Percentiles rank a stretch among this genome's conserved stretches.
Conservation (phyloP, 1,140 invertebrate genomes). For the Anoplophora glabripennis region DNA sequence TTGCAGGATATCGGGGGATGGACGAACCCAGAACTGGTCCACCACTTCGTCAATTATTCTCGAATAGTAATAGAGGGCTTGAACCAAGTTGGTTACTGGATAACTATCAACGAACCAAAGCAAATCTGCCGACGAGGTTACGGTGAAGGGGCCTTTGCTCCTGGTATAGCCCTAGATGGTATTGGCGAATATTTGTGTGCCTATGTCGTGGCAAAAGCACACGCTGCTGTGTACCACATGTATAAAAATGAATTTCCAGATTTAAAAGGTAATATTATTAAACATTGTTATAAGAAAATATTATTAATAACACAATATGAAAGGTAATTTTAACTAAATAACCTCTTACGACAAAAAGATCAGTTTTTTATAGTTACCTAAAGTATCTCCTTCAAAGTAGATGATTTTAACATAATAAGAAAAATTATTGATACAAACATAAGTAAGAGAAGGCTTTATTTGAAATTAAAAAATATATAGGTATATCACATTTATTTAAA, state of each 20-base stretch:
- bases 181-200: conserved; percentile 56
- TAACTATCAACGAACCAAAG: conserved; percentile 54
- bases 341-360: no score
- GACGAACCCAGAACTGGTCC: conserved; percentile 35
- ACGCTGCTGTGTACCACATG: conserved; percentile 55
- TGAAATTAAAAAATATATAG: no score
- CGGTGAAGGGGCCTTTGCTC: neutral
- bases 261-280: conserved; percentile 8
- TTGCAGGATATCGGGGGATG: conserved; percentile 59
- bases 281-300: no score
- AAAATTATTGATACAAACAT: no score
- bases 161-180: conserved; percentile 38
- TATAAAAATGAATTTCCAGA: conserved; percentile 51
- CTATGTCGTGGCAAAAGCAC: conserved; percentile 54
- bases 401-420: no score
- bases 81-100: conserved; percentile 50
- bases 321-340: no score
- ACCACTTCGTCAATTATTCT: conserved; percentile 43
- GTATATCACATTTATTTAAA: no score
- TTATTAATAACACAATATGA: no score
- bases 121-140: conserved; percentile 48
- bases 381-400: no score
- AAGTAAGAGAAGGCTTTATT: no score
- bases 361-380: no score
- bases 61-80: conserved; percentile 21